These are phyloP conservation scores for Antheraea pernyi DNA, from an alignment of 1,140 invertebrate species.

Conservation along the genomic window DNA sequence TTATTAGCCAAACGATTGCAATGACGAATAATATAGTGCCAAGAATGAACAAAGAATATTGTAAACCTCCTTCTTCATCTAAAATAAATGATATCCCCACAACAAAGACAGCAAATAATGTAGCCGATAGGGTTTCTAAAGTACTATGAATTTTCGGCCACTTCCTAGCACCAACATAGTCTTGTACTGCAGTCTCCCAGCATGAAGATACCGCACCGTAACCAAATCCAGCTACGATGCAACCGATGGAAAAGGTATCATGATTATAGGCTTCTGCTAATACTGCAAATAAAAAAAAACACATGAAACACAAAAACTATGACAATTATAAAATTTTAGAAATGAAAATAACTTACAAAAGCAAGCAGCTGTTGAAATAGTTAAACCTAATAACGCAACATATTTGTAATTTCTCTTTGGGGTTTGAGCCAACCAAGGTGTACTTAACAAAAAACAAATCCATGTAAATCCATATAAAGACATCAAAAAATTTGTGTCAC, in stretches of 20 bases:
- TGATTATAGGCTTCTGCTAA: slow-evolving; percentile 52
- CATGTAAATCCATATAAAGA: slow-evolving; percentile 69
- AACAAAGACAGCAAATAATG: slow-evolving; percentile 40
- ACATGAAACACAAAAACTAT: not conserved
- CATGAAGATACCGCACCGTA: slow-evolving; percentile 61
- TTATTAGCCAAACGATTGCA: slow-evolving; percentile 49
- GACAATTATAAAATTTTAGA: not conserved
- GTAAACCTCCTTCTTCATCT: slow-evolving; percentile 39
- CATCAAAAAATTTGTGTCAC: slow-evolving; percentile 64
- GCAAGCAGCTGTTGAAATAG: slow-evolving; percentile 57
- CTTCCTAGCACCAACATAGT: slow-evolving; percentile 62
- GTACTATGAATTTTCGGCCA: slow-evolving; percentile 69
- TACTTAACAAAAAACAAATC: slow-evolving; percentile 66
- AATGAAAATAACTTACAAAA: slow-evolving; percentile 54
- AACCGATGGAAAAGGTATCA: slow-evolving; percentile 60
- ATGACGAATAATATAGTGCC: slow-evolving; percentile 39
- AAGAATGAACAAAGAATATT: slow-evolving; percentile 53
- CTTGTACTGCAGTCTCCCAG: slow-evolving; percentile 59
- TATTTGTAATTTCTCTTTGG: slow-evolving; percentile 74
- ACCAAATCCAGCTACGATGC: slow-evolving; percentile 59
- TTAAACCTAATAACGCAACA: slow-evolving; percentile 53
- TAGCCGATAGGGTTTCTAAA: slow-evolving; percentile 59
- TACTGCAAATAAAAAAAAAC: slow-evolving; percentile 44
- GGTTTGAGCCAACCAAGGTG: slow-evolving; percentile 69
- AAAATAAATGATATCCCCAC: slow-evolving; percentile 44